Evolutionary conservation across 2,113 vertebrate genomes (phyloP).

Genomic region (Lampris megalopsis): DNA sequence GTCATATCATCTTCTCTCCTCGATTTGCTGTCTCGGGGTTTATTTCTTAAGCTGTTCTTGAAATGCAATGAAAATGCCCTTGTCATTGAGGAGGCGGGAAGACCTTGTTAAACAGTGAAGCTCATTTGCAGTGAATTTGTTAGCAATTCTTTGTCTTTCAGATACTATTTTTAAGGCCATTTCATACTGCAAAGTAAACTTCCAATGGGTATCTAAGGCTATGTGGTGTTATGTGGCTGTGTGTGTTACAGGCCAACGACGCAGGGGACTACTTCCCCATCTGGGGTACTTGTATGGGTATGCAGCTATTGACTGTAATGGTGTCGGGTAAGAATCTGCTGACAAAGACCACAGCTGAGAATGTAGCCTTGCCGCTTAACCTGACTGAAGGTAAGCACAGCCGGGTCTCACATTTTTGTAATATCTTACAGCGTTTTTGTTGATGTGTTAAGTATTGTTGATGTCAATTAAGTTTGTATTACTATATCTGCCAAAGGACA

Average conservation of each 20-base stretch:
- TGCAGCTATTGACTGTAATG: slow-evolving; percentile 83
- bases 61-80: too few species aligned
- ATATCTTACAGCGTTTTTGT: neutral
- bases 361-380: slow-evolving; percentile 82
- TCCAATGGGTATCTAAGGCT: neutral
- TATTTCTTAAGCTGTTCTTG: neutral
- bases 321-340: slow-evolving; percentile 81
- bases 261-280: slow-evolving; percentile 84
- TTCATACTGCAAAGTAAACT: too few species aligned
- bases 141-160: too few species aligned
- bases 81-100: too few species aligned
- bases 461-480: too few species aligned
- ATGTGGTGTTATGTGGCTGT: neutral
- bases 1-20: too few species aligned
- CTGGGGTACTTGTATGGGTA: slow-evolving; percentile 87
- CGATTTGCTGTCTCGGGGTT: neutral
- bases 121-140: too few species aligned
- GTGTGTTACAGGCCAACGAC: slow-evolving; percentile 79
- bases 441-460: neutral
- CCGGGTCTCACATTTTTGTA: neutral
- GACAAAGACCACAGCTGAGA: slow-evolving; percentile 70
- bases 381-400: slow-evolving; percentile 70
- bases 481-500: too few species aligned
- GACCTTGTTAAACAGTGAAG: too few species aligned
- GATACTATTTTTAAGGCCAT: too few species aligned